These are phyloP conservation scores for Pseudobourletiella spinata DNA, from an alignment of 1,140 invertebrate genomes.

Conservation along the genomic window DNA sequence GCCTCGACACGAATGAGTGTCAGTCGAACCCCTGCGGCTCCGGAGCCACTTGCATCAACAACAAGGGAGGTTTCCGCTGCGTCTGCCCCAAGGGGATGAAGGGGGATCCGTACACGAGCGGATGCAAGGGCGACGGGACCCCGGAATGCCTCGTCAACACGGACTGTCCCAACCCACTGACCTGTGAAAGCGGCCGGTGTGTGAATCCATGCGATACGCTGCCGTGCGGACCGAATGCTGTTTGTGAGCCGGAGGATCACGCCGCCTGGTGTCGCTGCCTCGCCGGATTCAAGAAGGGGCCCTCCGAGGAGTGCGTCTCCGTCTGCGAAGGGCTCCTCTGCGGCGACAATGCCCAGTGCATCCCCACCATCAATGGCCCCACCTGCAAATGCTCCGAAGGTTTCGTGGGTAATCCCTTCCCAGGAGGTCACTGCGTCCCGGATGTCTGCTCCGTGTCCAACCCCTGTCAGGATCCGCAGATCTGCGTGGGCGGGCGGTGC, in stretches of 20 bases:
- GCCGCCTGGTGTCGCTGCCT: conserved; percentile 77
- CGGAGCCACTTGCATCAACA: conserved; percentile 75
- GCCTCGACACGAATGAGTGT: conserved; percentile 75
- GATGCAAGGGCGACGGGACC: conserved; percentile 49
- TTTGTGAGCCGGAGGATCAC: conserved; percentile 78
- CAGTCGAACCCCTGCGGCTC: conserved; percentile 64
- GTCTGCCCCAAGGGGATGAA: conserved; percentile 44
- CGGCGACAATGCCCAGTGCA: conserved; percentile 71
- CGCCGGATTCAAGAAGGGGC: conserved; percentile 65
- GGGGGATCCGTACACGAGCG: conserved; percentile 53
- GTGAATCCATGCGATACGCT: conserved; percentile 66
- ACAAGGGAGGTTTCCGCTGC: conserved; percentile 60
- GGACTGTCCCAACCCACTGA: conserved; percentile 68
- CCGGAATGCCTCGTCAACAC: conserved; percentile 58
- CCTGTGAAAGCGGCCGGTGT: conserved; percentile 65
- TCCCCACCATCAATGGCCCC: conserved; percentile 70
- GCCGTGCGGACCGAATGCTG: conserved; percentile 71
- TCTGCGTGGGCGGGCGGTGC: conserved; percentile 74
- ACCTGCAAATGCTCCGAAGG: conserved; percentile 80
- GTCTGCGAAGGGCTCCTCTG: conserved; percentile 72
- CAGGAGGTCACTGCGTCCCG: conserved; percentile 67
- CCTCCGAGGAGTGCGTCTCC: conserved; percentile 67
- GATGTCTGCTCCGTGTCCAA: conserved; percentile 66
- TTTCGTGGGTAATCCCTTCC: conserved; percentile 79
- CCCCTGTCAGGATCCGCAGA: conserved; percentile 64